These are phyloP conservation scores for Pseudochirops cupreus DNA, from an alignment of 2,797 vertebrate genomes.

Conservation along the genomic window DNA sequence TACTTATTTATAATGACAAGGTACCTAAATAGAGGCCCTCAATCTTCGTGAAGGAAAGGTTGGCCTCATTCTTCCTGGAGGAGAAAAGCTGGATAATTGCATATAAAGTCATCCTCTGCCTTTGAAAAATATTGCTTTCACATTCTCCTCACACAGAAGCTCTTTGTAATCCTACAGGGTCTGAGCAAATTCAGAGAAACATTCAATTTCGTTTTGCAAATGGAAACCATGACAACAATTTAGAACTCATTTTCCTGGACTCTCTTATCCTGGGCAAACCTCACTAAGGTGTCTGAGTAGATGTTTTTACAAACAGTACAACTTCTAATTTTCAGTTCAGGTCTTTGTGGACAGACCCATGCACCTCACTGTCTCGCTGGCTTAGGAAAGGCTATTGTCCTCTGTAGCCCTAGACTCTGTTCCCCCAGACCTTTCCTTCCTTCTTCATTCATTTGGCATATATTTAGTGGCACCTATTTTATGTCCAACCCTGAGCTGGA, in stretches of 20 bases:
- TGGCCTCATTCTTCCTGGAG: neutral
- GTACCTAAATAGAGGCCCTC: neutral
- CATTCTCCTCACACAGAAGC: conserved; percentile 4
- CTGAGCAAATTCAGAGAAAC: neutral
- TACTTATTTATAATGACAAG: neutral
- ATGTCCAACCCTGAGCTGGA: neutral
- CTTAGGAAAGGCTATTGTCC: neutral
- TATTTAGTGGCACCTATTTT: neutral
- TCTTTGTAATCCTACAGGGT: neutral
- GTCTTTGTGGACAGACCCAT: neutral
- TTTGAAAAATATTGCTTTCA: neutral
- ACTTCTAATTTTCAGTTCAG: neutral
- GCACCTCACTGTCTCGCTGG: neutral
- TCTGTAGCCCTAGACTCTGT: neutral
- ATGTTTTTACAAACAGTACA: neutral
- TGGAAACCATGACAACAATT: neutral
- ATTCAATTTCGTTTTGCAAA: neutral
- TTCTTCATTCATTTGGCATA: neutral
- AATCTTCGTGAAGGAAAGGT: neutral
- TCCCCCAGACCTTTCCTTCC: neutral
- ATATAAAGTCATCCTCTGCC: neutral
- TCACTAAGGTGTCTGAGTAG: neutral
- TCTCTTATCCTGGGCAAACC: neutral
- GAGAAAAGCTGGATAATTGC: conserved; percentile 8
- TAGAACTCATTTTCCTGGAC: neutral